Evolutionary conservation across 2,113 vertebrate species (phyloP), one percentile per base, ranked within the genome.

Genomic region (Poeciliopsis retropinna): DNA sequence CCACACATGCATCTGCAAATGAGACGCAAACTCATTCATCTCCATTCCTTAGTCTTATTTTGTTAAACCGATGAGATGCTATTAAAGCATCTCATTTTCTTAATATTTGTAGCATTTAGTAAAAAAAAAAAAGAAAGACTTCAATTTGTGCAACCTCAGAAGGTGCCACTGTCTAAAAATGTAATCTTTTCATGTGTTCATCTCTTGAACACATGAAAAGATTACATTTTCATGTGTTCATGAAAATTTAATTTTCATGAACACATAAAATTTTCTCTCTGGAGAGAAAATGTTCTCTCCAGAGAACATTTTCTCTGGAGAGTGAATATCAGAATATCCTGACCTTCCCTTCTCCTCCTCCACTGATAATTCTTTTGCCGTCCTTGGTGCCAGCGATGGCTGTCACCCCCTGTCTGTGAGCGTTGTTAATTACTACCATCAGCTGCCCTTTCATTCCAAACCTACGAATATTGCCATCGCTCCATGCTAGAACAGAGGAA

Each of bases 261-360:
- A n/a, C n/a, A n/a, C n/a, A n/a, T n/a, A n/a, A n/a, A n/a, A n/a
- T n/a, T n/a, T n/a, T n/a, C n/a, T n/a, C n/a, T n/a, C n/a, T n/a
- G n/a, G n/a, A n/a, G n/a, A n/a, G n/a, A n/a, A n/a, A n/a, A n/a
- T n/a, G n/a, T n/a, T n/a, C n/a, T n/a, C n/a, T n/a, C n/a, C n/a
- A n/a, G n/a, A 32, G 11, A 66, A 65, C 25, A 12, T 22, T 47
- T 13, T 10, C 27, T 1, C 11, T 39, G 37, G 13, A 17, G n/a
- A 15, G 8, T 66, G 34, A 27, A 8, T 7, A 39, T 41, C 1
- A 27, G 11, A 60, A 64, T 28, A 64, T 64, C 67, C 85, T 81
- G 72, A 96, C 97, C 96, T 96, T 94, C 61, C 97, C 97, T 63
- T 96, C 95, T 34, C 94, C 96, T n/a, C 96, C 96, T 30, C 96